phyloP scores from a whole-genome alignment of 2,888 invertebrate genomes.

The Caenorhabditis panamensis region DNA sequence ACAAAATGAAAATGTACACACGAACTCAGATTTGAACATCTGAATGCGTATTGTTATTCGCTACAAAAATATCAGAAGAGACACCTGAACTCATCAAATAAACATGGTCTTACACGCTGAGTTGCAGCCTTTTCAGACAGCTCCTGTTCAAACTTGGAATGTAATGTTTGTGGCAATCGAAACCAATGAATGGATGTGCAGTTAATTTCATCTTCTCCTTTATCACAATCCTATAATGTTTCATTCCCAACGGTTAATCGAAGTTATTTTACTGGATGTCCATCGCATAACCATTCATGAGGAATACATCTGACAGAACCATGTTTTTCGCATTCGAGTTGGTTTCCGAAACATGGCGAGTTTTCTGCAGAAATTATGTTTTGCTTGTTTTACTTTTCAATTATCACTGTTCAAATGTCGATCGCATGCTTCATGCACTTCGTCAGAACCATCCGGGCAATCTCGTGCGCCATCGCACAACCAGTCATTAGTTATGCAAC shows the following conservation, averaged over 20 bases:
- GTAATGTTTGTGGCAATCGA: slow-evolving; percentile 36
- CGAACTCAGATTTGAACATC: slow-evolving; percentile 11
- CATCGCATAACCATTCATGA: slow-evolving; percentile 68
- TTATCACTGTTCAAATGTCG: slow-evolving; percentile 48
- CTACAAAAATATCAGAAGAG: not conserved
- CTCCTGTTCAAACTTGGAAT: slow-evolving; percentile 30
- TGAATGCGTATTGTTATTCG: slow-evolving; percentile 10
- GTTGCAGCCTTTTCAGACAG: slow-evolving; percentile 5
- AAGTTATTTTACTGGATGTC: slow-evolving; percentile 44
- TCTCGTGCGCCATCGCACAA: slow-evolving; percentile 66
- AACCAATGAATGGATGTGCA: slow-evolving; percentile 44
- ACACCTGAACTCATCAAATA: not conserved
- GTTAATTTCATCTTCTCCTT: slow-evolving; percentile 60
- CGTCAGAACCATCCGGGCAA: slow-evolving; percentile 62
- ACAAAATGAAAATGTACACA: slow-evolving; percentile 19
- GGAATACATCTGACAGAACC: slow-evolving; percentile 62
- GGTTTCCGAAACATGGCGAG: slow-evolving; percentile 65
- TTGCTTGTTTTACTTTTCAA: not conserved
- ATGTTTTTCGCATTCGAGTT: slow-evolving; percentile 63
- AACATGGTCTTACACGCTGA: no score
- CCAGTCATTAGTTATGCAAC: slow-evolving; percentile 63
- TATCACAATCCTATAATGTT: slow-evolving; percentile 60
- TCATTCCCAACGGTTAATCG: no score
- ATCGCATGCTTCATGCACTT: slow-evolving; percentile 60
- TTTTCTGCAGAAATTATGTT: slow-evolving; percentile 41